phyloP scores from a whole-genome alignment of 2,888 invertebrate species.

The Piscicola geometra region DNA sequence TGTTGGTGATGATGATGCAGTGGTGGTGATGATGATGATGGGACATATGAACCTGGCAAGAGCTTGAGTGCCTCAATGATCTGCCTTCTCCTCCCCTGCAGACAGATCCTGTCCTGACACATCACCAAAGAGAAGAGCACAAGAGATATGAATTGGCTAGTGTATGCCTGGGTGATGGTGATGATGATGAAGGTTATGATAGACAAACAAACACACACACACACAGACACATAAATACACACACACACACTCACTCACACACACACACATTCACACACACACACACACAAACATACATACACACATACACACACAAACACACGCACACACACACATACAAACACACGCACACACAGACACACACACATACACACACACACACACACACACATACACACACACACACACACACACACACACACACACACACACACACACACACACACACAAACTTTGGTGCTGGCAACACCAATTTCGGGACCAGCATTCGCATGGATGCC shows the following conservation, averaged over 20 bases:
- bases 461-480: conserved; percentile 99
- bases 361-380: too few relatives aligned
- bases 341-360: neutral
- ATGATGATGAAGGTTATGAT: neutral
- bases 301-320: neutral
- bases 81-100: conserved; percentile 74
- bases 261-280: neutral
- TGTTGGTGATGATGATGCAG: too few relatives aligned
- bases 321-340: neutral
- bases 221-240: neutral
- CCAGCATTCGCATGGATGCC: conserved; percentile 99
- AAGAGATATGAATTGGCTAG: conserved; percentile 94
- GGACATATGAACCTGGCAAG: conserved; percentile 63
- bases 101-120: conserved; percentile 93
- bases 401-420: too few relatives aligned
- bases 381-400: too few relatives aligned
- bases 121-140: conserved; percentile 98
- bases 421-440: neutral
- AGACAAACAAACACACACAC: neutral
- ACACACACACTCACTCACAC: neutral
- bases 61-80: conserved; percentile 83
- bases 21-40: too few relatives aligned
- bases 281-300: neutral
- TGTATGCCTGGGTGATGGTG: conserved; percentile 69
- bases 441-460: conserved; percentile 70